Base-by-base conservation (phyloP, 1,140 invertebrate species). In the Idris sp. region DNA sequence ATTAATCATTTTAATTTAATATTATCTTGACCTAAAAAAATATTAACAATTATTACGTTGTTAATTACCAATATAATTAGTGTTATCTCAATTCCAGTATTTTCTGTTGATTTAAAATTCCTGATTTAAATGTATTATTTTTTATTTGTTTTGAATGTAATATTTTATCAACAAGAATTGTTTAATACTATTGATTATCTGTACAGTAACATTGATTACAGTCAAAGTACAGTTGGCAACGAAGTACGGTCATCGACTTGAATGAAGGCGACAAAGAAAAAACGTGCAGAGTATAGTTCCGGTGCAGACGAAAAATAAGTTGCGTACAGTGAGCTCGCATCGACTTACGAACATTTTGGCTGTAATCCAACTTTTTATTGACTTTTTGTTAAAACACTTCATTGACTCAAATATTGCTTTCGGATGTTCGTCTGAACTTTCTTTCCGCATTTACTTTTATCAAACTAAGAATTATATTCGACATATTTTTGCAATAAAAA, bases 251-350 rank as follows among this genome's bases (percentile, higher is more conserved):
- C 68, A 41, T 51, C 68, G 58, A 73, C 68, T 73, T 64, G 41
- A 62, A 64, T 49, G 51, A n/a, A n/a, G n/a, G n/a, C n/a, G 22
- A 11, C 22, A 43, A 64, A 35, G 36, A 62, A 49, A 30, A 72
- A 73, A 73, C 36, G 51, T 43, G 36, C 51, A 44, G 56, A 46
- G 16, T 56, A 33, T 38, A 35, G 68, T 73, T 73, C 59, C 59
- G 68, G 51, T 30, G 68, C 59, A 58, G 59, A 73, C 56, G 46
- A 51, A n/a, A n/a, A 73, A 73, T 62, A 72, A 72, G 51, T 73
- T 44, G 43, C 59, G 22, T 28, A 14, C 31, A n/a, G n/a, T 22
- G 31, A 58, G 26, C 41, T 48, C 30, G 15, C 4, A 22, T 9
- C 16, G 49, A 10, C 22, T 40, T 35, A 38, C 49, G 19, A 49